Evolutionary conservation across 2,113 vertebrate genomes (phyloP), one percentile per base, ranked within the genome.

Genomic region (Epinephelus cyanopodus): DNA sequence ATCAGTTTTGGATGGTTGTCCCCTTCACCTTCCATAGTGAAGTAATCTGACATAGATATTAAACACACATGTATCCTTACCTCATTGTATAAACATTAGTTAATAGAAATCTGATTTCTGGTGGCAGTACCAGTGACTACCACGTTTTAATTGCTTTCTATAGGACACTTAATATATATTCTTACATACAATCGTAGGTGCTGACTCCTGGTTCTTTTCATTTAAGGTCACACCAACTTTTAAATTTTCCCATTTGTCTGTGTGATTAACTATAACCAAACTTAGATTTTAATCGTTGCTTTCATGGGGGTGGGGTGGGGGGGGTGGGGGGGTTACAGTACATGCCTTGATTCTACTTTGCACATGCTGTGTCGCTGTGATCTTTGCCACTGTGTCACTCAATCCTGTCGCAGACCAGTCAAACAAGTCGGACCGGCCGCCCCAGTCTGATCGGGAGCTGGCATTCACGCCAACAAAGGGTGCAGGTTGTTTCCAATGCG

Each of bases 61-160:
- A 65, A 73, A 81, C 53, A 65, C 78, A 89, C 29, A 60, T 76
- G 7, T 84, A 87, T 64, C 80, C 82, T 92, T 93, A 93, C 91
- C 92, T 92, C 88, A 78, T 93, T 81, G 73, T 66, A 91, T 63
- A 74, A 74, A 81, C 71, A 74, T 63, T 74, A 73, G n/a, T 78
- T 70, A 57, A 6, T 25, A 79, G 77, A 69, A 57, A 77, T 47
- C 13, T 66, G 2, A 52, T 69, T 76, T 69, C 63, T 60, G 15
- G 74, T 52, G 12, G 47, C 48, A 74, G 74, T 66, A 33, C 76
- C 29, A 65, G 27, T 77, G 37, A 70, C 19, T 66, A 45, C 77
- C 71, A 42, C 67, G 65, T 64, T 47, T 73, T 84, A 13, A 66
- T 73, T 81, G 82, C 25, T 64, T 68, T 69, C 39, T 69, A 3